Percentiles rank a stretch among this genome's conserved stretches.
Conservation (phyloP, 2,888 invertebrate genomes). For the Drosophila sordidapex region DNA sequence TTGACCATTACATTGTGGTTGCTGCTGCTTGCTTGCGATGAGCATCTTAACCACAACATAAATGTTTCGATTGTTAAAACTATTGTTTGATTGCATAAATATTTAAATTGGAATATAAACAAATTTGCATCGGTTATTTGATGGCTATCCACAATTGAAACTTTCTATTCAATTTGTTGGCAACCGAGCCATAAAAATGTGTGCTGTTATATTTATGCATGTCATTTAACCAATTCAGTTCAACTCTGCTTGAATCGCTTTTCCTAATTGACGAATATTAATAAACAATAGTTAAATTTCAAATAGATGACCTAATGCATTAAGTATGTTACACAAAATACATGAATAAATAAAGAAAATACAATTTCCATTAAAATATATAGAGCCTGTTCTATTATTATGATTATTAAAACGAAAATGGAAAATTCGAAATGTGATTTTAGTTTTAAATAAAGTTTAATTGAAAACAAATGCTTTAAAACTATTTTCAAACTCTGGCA, state of each 20-base stretch:
- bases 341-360: neutral
- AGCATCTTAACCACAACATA: constrained; percentile 60
- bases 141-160: constrained; percentile 24
- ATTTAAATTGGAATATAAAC: constrained; percentile 47
- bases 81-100: constrained; percentile 73
- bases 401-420: neutral
- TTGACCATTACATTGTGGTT: constrained; percentile 30
- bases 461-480: neutral
- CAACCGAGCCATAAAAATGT: constrained; percentile 26
- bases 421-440: neutral
- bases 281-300: constrained; percentile 4
- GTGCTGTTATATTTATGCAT: constrained; percentile 22
- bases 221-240: constrained; percentile 20
- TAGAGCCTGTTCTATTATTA: neutral
- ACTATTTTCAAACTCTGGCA: neutral
- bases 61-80: constrained; percentile 60
- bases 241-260: constrained; percentile 11
- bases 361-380: neutral
- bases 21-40: constrained; percentile 16
- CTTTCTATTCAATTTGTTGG: constrained; percentile 13
- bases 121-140: constrained; percentile 30
- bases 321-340: neutral
- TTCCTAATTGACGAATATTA: constrained; percentile 21
- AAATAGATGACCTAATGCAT: neutral
- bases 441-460: neutral